phyloP scores from a whole-genome alignment of 1,140 invertebrate genomes.

The Magallana ariakensis region DNA sequence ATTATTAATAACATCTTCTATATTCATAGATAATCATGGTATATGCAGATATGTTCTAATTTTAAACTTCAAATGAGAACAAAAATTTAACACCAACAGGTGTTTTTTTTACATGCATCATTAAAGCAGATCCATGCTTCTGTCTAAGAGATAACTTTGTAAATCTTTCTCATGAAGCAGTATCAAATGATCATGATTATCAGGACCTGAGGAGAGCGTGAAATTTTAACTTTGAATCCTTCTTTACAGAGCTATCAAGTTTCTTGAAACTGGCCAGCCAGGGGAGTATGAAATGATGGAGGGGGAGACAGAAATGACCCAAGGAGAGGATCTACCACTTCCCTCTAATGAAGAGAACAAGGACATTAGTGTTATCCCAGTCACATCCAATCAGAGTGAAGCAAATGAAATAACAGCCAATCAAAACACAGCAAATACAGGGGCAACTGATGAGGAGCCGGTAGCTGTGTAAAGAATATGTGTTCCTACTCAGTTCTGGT shows the following conservation, averaged over 20 bases:
- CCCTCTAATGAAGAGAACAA: background rate
- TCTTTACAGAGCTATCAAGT: conserved; percentile 57
- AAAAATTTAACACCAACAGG: too few relatives aligned
- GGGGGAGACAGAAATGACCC: conserved; percentile 48
- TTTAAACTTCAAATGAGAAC: too few relatives aligned
- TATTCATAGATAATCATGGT: too few relatives aligned
- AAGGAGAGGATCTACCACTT: background rate
- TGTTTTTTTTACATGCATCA: too few relatives aligned
- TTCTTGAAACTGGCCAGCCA: conserved; percentile 56
- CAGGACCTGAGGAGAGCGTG: too few relatives aligned
- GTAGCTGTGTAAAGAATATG: conserved; percentile 7
- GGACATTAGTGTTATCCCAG: conserved; percentile 20
- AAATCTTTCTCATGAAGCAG: too few relatives aligned
- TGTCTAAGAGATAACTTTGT: too few relatives aligned
- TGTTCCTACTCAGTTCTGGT: background rate
- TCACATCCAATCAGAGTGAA: background rate
- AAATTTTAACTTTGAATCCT: background rate
- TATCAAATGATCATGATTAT: too few relatives aligned
- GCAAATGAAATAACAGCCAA: background rate
- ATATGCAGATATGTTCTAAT: too few relatives aligned
- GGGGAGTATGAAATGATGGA: conserved; percentile 64
- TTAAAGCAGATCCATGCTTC: too few relatives aligned
- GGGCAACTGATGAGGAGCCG: background rate
- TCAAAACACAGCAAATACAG: background rate
- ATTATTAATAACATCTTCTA: too few relatives aligned